A percentile compares a stretch with the other conserved stretches of the same genome.
Conservation (phyloP, 2,113 vertebrate genomes). For the Murina feae region DNA sequence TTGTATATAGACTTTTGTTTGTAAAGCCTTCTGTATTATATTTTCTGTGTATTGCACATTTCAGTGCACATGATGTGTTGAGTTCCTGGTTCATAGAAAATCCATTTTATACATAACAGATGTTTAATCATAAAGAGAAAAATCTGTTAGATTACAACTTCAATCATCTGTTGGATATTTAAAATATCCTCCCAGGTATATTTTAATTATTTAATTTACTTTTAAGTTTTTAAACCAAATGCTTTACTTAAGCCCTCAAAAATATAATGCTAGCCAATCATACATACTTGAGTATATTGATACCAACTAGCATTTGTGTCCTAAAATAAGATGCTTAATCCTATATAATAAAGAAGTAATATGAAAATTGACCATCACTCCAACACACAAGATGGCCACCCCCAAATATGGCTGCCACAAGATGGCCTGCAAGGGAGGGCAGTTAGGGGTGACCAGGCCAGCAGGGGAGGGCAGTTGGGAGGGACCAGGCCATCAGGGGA, state of each 20-base stretch:
- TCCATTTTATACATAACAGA: not conserved
- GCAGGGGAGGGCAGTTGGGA: too few species aligned
- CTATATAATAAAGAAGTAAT: too few species aligned
- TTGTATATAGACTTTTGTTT: not conserved
- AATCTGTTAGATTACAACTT: conserved; percentile 5
- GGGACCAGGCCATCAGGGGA: too few species aligned
- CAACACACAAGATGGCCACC: too few species aligned
- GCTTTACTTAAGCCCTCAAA: not conserved
- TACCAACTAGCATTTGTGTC: not conserved
- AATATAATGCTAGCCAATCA: not conserved
- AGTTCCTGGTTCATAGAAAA: not conserved
- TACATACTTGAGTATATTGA: not conserved
- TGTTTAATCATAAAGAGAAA: not conserved
- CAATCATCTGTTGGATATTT: not conserved
- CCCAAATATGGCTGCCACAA: too few species aligned
- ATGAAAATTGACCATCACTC: too few species aligned
- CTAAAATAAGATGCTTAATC: conserved; percentile 4
- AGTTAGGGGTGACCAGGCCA: too few species aligned
- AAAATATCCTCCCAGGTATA: not conserved
- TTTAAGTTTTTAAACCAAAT: conserved; percentile 1
- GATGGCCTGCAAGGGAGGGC: too few species aligned
- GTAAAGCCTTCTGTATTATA: not conserved
- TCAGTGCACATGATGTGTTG: not conserved
- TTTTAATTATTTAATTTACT: conserved; percentile 25
- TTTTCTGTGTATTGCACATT: not conserved